Base-by-base conservation (phyloP, 1,140 invertebrate genomes). In the Plectus sambesii region DNA sequence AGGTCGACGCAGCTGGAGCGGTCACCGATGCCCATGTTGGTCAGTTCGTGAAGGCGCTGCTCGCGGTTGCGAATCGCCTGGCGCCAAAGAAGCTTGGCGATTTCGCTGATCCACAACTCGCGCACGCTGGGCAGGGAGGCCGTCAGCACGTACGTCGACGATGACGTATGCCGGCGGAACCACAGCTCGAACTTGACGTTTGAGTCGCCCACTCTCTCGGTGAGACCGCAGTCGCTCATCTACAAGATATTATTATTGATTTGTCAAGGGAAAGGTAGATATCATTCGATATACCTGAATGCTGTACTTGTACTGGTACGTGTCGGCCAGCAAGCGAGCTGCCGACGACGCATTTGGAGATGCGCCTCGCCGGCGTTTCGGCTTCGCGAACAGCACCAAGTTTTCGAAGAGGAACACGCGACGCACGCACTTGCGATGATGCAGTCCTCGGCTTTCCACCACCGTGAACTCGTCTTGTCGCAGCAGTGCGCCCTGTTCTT, bases 391-490 rank as follows among this genome's bases (percentile, higher is more conserved):
- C 54, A 93, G 77, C 60, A 93, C 82, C 49, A 89, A 74, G 70
- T 90, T 86, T 75, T 92, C 87, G 70, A 92, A 93, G 33, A 93
- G 78, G 69, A 92, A 93, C 30, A 90, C 80, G 71, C 88, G 84
- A 53, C 87, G 79, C 12, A 69, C 53, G 44, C 87, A 72, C 41
- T 81, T 82, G 68, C 87, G 85, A n/a, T n/a, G n/a, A n/a, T n/a
- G n/a, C 61, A 83, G 83, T 15, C 78, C 79, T 58, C 83, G 79
- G 45, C 83, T 84, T 71, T 89, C 84, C 79, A 82, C 87, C 1
- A 88, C 85, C 15, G 86, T 73, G 69, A 93, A 90, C 73, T 90
- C 86, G 63, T 87, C 85, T 74, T 92, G 87, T 17, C 85, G 74
- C 48, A 90, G 65, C 23, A 93, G 69, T 53, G 84, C 76, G 19